Evolutionary conservation across 1,140 invertebrate species (phyloP).

Genomic region (Danaus plexippus): DNA sequence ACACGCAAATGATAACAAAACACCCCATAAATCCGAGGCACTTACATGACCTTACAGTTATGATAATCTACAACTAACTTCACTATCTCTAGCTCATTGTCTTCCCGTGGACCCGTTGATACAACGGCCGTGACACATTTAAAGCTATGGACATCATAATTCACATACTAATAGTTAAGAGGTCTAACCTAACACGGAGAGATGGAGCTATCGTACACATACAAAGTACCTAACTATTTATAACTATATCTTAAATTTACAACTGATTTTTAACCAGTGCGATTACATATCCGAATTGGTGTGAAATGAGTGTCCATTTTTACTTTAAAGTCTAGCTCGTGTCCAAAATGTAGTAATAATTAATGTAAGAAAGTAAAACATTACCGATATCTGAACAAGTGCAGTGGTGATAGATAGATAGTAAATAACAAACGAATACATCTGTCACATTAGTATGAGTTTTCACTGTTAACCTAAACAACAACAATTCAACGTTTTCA

Average conservation of each 20-base stretch:
- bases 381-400: constrained; percentile 59
- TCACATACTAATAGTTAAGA: constrained; percentile 61
- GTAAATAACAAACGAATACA: constrained; percentile 46
- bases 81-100: constrained; percentile 57
- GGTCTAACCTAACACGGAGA: constrained; percentile 66
- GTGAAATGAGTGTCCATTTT: constrained; percentile 59
- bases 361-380: constrained; percentile 26
- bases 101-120: constrained; percentile 63
- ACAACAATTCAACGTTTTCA: too few species aligned
- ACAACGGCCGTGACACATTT: constrained; percentile 67
- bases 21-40: constrained; percentile 65
- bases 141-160: constrained; percentile 68
- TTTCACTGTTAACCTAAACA: too few species aligned
- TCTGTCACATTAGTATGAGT: constrained; percentile 11
- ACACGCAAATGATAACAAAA: constrained; percentile 25
- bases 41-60: constrained; percentile 67
- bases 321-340: constrained; percentile 55
- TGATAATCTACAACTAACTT: constrained; percentile 65
- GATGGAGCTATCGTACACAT: constrained; percentile 60
- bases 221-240: constrained; percentile 60
- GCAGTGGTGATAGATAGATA: constrained; percentile 58
- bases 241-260: constrained; percentile 59
- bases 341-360: constrained; percentile 56
- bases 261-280: constrained; percentile 61
- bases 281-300: constrained; percentile 60